These are phyloP conservation scores for Heliconius aoede DNA, from an alignment of 2,888 invertebrate genomes.

Conservation along the genomic window DNA sequence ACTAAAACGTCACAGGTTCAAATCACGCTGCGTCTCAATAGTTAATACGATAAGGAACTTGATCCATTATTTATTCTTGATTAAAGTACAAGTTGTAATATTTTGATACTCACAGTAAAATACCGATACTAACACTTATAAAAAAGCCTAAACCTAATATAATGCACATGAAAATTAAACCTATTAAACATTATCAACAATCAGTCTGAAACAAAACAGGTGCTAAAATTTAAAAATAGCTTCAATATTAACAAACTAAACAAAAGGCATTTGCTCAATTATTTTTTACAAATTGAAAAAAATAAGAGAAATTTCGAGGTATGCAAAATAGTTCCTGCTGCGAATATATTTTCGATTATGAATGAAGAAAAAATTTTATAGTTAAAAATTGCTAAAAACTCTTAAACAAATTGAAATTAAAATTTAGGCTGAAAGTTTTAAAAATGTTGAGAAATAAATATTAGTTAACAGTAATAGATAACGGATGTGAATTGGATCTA, in stretches of 20 bases:
- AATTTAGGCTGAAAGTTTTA: too few relatives aligned
- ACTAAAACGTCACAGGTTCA: neutral
- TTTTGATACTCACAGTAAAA: constrained; percentile 6
- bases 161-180: constrained; percentile 10
- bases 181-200: constrained; percentile 14
- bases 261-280: neutral
- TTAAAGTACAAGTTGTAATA: constrained; percentile 4
- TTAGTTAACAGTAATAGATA: neutral
- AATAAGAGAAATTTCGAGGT: neutral
- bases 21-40: neutral
- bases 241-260: neutral
- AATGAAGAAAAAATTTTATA: neutral
- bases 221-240: constrained; percentile 7
- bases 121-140: constrained; percentile 3
- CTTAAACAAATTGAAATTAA: too few relatives aligned
- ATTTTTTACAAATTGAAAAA: neutral
- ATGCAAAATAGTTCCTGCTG: constrained; percentile 3
- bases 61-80: constrained; percentile 12
- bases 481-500: neutral
- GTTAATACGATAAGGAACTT: constrained; percentile 14
- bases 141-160: constrained; percentile 10
- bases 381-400: too few relatives aligned
- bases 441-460: neutral
- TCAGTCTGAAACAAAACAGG: constrained; percentile 25
- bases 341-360: neutral